A percentile compares a stretch with the other conserved stretches of the same genome.
Conservation (phyloP, 2,113 vertebrate species). For the Merops nubicus region DNA sequence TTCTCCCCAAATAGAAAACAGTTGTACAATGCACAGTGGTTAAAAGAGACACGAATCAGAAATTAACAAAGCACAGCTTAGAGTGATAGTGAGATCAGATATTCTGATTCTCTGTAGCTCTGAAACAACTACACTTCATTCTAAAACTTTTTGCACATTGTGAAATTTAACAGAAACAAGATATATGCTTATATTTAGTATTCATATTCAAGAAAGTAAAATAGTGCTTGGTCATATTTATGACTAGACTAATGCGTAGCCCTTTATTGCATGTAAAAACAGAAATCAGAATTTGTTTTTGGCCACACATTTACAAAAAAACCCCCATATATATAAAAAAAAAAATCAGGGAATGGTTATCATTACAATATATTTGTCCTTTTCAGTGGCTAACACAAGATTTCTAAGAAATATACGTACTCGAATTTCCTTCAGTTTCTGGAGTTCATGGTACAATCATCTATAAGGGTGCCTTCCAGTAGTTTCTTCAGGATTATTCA, state of each 20-base stretch:
- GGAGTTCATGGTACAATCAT: not conserved
- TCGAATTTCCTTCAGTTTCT: not conserved
- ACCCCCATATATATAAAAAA: no score
- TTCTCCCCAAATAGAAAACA: not conserved
- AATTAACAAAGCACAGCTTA: not conserved
- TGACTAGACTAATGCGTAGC: not conserved
- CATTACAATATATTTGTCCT: not conserved
- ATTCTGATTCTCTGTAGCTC: not conserved
- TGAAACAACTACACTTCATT: not conserved
- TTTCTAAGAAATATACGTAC: not conserved
- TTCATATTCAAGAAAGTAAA: constrained; percentile 2
- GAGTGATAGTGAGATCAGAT: not conserved
- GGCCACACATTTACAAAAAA: not conserved
- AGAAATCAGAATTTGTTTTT: not conserved
- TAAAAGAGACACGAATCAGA: not conserved
- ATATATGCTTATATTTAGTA: not conserved
- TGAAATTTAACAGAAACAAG: constrained; percentile 28
- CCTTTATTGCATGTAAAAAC: not conserved
- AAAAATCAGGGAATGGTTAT: not conserved
- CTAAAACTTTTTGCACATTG: not conserved
- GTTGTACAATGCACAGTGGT: not conserved
- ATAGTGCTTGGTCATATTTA: not conserved
- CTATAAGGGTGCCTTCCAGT: not conserved
- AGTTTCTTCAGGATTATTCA: constrained; percentile 26
- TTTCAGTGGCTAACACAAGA: not conserved